Evolutionary conservation across 2,888 invertebrate genomes (phyloP).

Genomic region (Sturmia bella): DNA sequence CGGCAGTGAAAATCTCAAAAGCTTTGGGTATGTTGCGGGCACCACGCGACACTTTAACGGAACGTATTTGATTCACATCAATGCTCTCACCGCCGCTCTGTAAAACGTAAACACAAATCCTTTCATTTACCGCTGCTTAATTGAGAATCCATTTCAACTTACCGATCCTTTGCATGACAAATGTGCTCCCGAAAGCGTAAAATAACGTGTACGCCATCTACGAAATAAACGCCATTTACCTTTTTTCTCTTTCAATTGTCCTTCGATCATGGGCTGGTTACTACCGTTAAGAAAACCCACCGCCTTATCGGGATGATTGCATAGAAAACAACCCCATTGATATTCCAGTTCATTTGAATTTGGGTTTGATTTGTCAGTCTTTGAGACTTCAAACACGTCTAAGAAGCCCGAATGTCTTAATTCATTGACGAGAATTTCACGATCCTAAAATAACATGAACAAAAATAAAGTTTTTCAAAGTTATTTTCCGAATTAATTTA

Average conservation of each 20-base stretch:
- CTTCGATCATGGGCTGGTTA: conserved; percentile 93
- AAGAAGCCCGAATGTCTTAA: conserved; percentile 93
- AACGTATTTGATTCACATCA: conserved; percentile 95
- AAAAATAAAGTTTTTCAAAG: not conserved
- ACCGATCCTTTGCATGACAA: conserved; percentile 93
- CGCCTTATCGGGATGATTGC: conserved; percentile 95
- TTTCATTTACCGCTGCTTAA: not conserved
- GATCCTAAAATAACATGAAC: conserved; percentile 84
- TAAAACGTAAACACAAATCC: not conserved
- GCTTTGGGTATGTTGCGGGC: conserved; percentile 96
- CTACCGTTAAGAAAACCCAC: conserved; percentile 90
- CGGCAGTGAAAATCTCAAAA: conserved; percentile 97
- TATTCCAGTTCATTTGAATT: conserved; percentile 82
- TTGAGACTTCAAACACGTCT: conserved; percentile 93
- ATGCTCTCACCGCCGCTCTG: conserved; percentile 93
- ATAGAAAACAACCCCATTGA: conserved; percentile 95
- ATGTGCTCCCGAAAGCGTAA: conserved; percentile 95
- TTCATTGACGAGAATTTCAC: conserved; percentile 92
- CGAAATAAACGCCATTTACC: conserved; percentile 95
- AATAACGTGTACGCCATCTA: conserved; percentile 96
- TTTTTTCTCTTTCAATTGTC: conserved; percentile 94
- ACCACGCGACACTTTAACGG: conserved; percentile 95
- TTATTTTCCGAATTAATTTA: not conserved
- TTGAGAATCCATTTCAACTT: conserved; percentile 77
- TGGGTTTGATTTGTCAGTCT: conserved; percentile 81